Conservation (phyloP, 2,888 invertebrate species). For the Drosophila mercatorum region DNA sequence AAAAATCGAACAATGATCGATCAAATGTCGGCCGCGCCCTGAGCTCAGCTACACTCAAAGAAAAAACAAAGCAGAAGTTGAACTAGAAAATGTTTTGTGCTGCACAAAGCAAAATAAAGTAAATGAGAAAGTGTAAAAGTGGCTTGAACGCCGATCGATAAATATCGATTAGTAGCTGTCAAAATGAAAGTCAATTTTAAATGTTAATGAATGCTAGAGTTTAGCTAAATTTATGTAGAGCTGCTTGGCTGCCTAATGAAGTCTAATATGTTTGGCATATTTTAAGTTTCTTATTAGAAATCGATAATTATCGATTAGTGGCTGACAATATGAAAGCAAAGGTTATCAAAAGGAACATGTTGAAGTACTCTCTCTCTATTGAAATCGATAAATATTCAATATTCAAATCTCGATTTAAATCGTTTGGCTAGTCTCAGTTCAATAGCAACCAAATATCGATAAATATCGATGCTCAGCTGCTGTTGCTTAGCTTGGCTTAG, state of each 20-base stretch:
- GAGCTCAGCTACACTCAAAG: slow-evolving; percentile 25
- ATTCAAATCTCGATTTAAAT: too few relatives aligned
- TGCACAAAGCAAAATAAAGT: neutral
- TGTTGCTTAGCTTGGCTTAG: too few relatives aligned
- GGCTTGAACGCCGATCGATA: neutral
- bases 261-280: too few relatives aligned
- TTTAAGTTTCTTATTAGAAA: neutral
- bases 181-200: neutral
- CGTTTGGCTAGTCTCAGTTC: too few relatives aligned
- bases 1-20: slow-evolving; percentile 54
- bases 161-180: slow-evolving; percentile 4
- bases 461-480: too few relatives aligned
- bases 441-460: too few relatives aligned
- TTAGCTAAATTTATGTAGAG: neutral
- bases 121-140: neutral
- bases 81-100: neutral
- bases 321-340: neutral
- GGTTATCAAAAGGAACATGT: too few relatives aligned
- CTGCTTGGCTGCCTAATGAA: rapidly evolving
- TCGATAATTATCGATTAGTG: slow-evolving; percentile 4
- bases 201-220: neutral
- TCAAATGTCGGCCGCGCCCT: slow-evolving; percentile 48
- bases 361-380: too few relatives aligned
- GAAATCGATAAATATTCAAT: too few relatives aligned
- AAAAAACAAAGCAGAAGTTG: slow-evolving; percentile 24